A percentile compares a stretch with the other conserved stretches of the same genome.
These are phyloP conservation scores for Anthrax anthrax DNA, from an alignment of 2,888 invertebrate species.

Conservation along the genomic window DNA sequence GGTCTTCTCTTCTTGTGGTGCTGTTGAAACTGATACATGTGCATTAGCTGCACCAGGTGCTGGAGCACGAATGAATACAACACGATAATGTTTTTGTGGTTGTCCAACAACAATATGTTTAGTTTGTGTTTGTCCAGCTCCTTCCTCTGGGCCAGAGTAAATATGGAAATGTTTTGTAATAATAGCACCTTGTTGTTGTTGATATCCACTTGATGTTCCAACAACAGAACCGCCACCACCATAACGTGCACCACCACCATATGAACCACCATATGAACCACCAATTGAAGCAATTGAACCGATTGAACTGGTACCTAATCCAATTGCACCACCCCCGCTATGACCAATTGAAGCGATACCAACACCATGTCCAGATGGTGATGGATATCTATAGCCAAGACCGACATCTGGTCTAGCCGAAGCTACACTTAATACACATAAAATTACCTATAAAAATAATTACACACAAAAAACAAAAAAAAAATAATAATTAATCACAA, in stretches of 20 bases:
- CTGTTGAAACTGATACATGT: constrained; percentile 24
- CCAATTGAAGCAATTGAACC: too few relatives aligned
- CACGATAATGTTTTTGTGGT: constrained; percentile 28
- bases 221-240: neutral
- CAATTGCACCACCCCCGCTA: neutral
- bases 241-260: neutral
- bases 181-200: constrained; percentile 18
- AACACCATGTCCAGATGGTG: neutral
- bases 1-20: constrained; percentile 30
- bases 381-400: constrained; percentile 10
- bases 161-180: constrained; percentile 30
- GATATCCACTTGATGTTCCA: neutral
- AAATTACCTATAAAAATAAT: neutral
- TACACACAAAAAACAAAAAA: too few relatives aligned
- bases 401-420: constrained; percentile 12
- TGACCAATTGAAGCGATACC: neutral
- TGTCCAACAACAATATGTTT: constrained; percentile 28
- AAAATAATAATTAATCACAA: too few relatives aligned
- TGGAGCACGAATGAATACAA: constrained; percentile 31
- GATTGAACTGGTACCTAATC: neutral
- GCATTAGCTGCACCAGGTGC: constrained; percentile 18
- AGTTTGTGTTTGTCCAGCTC: constrained; percentile 17
- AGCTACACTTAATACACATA: neutral
- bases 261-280: too few relatives aligned
- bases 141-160: constrained; percentile 29